Percentiles rank a stretch among this genome's conserved stretches.
Evolutionary conservation across 2,888 invertebrate species (phyloP).

Genomic region (Sinopyrophorus schimmeli): DNA sequence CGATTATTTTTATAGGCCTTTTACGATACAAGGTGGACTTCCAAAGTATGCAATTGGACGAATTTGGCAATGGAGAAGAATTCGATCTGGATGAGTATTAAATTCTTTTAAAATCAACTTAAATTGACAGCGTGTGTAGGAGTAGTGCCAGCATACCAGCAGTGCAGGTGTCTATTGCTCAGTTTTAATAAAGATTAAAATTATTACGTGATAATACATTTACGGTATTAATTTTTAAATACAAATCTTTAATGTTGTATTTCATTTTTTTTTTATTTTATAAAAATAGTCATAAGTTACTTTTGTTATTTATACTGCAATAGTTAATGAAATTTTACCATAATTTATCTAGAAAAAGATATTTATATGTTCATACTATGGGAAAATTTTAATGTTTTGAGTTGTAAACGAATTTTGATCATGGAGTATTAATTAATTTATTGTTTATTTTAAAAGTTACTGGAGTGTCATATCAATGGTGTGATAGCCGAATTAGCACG

Average conservation of each 20-base stretch:
- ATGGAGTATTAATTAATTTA: not conserved
- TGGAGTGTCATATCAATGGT: too few relatives aligned
- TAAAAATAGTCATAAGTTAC: slow-evolving; percentile 23
- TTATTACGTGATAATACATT: slow-evolving; percentile 22
- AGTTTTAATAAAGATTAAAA: slow-evolving; percentile 21
- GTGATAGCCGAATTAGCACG: too few relatives aligned
- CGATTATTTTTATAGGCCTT: slow-evolving; percentile 75
- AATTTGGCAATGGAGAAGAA: slow-evolving; percentile 77
- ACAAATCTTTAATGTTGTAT: slow-evolving; percentile 5
- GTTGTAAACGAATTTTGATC: slow-evolving; percentile 14
- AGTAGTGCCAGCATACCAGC: slow-evolving; percentile 40
- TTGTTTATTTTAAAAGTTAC: too few relatives aligned
- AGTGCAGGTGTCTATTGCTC: slow-evolving; percentile 40
- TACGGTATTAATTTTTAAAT: slow-evolving; percentile 18
- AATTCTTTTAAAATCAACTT: slow-evolving; percentile 35
- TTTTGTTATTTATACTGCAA: slow-evolving; percentile 30
- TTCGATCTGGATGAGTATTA: slow-evolving; percentile 95
- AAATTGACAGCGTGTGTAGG: slow-evolving; percentile 43
- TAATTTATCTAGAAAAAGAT: slow-evolving; percentile 22
- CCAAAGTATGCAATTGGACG: slow-evolving; percentile 93
- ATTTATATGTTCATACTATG: slow-evolving; percentile 10
- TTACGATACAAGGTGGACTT: slow-evolving; percentile 99
- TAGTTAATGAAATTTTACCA: slow-evolving; percentile 27
- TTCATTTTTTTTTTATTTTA: slow-evolving; percentile 13
- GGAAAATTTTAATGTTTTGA: not conserved